Conservation (phyloP, 30 jellyfish, hydroid and myxozoan genomes). For the Pseudorhiza aurosa region DNA sequence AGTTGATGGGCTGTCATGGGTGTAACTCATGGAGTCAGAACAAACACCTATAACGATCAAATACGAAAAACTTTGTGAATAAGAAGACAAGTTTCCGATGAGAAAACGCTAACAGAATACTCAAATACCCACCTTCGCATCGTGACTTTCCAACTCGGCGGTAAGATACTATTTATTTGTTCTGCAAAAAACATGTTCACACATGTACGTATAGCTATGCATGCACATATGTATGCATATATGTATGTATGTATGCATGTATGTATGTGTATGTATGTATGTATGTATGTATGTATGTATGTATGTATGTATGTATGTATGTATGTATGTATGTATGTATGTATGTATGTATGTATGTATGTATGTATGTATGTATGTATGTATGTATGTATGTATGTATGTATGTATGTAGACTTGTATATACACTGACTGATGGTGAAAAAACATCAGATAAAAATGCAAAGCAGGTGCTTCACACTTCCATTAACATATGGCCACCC, state of each 20-base stretch:
- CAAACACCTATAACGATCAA: no score
- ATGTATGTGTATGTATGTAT: neutral
- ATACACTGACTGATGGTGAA: no score
- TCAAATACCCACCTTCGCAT: slow-evolving; percentile 28
- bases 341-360: neutral
- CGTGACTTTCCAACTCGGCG: slow-evolving; percentile 65
- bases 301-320: neutral
- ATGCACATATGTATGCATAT: neutral
- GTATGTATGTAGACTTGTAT: no score
- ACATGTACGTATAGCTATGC: neutral
- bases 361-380: no score
- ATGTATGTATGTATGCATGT: neutral
- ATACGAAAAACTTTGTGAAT: no score
- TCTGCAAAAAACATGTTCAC: slow-evolving; percentile 2
- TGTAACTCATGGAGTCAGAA: no score
- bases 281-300: neutral
- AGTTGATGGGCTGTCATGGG: no score
- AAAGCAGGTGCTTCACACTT: no score
- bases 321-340: neutral
- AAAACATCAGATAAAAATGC: no score
- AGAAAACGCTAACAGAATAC: neutral
- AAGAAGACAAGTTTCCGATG: no score
- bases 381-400: no score
- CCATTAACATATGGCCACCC: no score
- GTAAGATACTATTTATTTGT: slow-evolving; percentile 49